Evolutionary conservation across 2,888 invertebrate species (phyloP), one percentile per base, ranked within the genome.

Genomic region (Pristionchus japonicus): DNA sequence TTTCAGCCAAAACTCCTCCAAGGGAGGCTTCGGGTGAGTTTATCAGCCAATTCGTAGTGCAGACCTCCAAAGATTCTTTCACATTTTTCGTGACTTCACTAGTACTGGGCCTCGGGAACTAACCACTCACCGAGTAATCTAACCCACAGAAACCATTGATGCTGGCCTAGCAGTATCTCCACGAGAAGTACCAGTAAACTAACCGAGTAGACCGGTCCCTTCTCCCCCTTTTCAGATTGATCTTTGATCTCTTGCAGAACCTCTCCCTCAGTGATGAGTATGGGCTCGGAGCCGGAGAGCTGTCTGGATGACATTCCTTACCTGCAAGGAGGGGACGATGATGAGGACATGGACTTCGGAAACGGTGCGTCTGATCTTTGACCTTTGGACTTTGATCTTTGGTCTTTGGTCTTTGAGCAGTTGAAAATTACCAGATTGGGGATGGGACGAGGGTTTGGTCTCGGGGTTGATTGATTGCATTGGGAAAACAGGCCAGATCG

Each of bases 281-380:
- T 93, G 91, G 92, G 90, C 74, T 91, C 91, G 3, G 93, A 93
- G 82, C 93, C 93, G 17, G 93, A 93, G 82, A 91, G 91, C 23
- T 93, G 93, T 87, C 90, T 93, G 34, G 93, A 93, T 64, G 92
- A 91, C 89, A 90, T 89, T 0, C 89, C 90, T 0, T 90, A 88
- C 61, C 87, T 90, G 61, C 88, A 90, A 49, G 90, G 91, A 82
- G 91, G 89, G 34, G 91, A 91, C 43, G 92, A 92, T n/a, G 90
- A 89, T 64, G 90, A 90, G 74, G 91, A 89, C 52, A 89, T 91
- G 20, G 91, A 86, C 27, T 86, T 86, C 40, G 64, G 64, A 11
- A 40, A 74, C 43, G 74, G 74, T 74, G 23, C 17, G 74, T 64
- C 11, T n/a, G n/a, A n/a, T 70, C 74, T 40, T 74, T 74, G 43